Conservation (phyloP, 2,888 invertebrate genomes). For the Trichogramma dendrolimi region DNA sequence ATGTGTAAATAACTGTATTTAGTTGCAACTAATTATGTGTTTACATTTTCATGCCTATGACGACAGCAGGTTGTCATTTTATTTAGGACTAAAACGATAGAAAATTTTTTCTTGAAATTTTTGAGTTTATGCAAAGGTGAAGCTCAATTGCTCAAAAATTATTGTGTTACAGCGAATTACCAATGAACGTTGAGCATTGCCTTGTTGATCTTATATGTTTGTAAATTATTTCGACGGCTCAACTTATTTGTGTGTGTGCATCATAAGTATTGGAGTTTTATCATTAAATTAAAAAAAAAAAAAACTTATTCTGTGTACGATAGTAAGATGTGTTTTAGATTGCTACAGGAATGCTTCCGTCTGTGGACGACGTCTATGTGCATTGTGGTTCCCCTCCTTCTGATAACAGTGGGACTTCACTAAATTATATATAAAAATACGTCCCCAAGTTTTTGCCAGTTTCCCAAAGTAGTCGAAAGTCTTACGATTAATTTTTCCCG, state of each 20-base stretch:
- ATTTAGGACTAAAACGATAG: background rate
- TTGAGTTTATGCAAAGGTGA: no score
- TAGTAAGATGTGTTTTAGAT: conserved; percentile 49
- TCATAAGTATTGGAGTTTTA: conserved; percentile 18
- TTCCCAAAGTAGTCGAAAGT: conserved; percentile 31
- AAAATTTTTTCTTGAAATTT: background rate
- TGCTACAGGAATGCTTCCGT: conserved; percentile 50
- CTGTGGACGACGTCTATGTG: conserved; percentile 50
- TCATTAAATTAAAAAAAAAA: conserved; percentile 16
- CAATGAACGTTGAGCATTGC: no score
- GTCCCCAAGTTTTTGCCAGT: conserved; percentile 45
- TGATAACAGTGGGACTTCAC: conserved; percentile 45
- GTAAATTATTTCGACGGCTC: no score
- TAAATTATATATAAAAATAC: conserved; percentile 32
- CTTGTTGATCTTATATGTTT: no score
- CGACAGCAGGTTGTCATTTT: background rate
- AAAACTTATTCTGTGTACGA: conserved; percentile 42
- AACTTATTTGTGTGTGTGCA: conserved; percentile 6
- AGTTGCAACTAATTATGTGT: conserved; percentile 13
- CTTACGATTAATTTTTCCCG: background rate
- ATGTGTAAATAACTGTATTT: background rate
- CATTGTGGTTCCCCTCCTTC: conserved; percentile 49
- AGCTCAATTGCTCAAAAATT: no score
- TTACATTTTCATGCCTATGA: background rate
- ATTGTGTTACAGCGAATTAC: no score